These are phyloP conservation scores for Leistus spinibarbis DNA, from an alignment of 2,888 invertebrate genomes.

Conservation along the genomic window DNA sequence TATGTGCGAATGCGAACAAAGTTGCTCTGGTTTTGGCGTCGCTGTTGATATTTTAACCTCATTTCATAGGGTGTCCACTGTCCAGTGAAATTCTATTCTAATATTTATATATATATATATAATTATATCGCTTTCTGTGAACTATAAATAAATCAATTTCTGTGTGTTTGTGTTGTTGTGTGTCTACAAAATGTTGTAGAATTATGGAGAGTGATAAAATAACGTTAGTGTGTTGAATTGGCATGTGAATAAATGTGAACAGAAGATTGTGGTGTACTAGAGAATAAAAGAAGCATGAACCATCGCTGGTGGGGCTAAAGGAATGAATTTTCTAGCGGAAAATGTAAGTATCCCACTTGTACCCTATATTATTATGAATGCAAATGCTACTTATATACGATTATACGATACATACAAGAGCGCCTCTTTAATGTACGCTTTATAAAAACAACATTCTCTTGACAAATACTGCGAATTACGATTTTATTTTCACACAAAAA, in stretches of 20 bases:
- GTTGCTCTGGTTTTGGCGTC: background rate
- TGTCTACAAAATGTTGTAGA: background rate
- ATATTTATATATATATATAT: too few species aligned
- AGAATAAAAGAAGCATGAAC: background rate
- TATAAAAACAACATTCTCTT: background rate
- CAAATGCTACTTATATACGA: background rate
- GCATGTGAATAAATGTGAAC: slow-evolving; percentile 5
- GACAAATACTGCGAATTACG: background rate
- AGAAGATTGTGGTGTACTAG: background rate
- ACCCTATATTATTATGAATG: background rate
- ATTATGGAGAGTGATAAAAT: background rate
- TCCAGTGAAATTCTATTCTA: background rate
- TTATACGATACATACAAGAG: background rate
- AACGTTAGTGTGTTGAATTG: background rate
- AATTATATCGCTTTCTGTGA: background rate
- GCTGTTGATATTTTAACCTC: background rate
- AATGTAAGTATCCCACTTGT: slow-evolving; percentile 19
- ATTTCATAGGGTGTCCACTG: background rate
- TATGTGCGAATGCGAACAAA: background rate
- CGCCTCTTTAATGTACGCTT: background rate
- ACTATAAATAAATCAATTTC: background rate
- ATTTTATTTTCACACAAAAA: background rate
- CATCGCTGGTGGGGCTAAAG: slow-evolving; percentile 18
- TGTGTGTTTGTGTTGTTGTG: background rate
- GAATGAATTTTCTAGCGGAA: slow-evolving; percentile 12